Conservation (phyloP, 2,113 vertebrate species). For the Cygnus atratus region DNA sequence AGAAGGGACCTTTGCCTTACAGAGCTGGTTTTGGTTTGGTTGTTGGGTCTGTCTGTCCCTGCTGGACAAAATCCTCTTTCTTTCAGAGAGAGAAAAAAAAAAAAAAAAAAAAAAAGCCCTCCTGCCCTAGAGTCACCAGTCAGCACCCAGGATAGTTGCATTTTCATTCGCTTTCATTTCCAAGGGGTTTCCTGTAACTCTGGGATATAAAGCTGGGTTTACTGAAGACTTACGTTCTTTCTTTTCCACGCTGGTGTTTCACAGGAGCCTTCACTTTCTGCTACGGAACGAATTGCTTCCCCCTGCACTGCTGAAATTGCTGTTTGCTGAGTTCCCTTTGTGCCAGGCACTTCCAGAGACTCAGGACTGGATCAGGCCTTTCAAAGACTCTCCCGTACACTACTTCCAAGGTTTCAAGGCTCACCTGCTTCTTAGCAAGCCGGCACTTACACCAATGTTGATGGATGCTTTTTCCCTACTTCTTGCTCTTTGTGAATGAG, state of each 20-base stretch:
- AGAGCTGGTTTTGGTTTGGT: not conserved
- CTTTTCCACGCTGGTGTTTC: not conserved
- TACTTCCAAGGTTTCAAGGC: slow-evolving; percentile 27
- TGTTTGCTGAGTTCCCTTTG: slow-evolving; percentile 1
- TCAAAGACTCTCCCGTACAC: not conserved
- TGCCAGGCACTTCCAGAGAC: not conserved
- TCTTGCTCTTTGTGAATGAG: not conserved
- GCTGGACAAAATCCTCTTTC: not conserved
- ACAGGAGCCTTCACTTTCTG: not conserved
- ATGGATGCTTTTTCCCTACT: not conserved
- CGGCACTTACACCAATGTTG: not conserved
- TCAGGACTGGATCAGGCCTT: slow-evolving; percentile 3
- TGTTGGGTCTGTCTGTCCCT: not conserved
- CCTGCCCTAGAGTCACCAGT: not conserved
- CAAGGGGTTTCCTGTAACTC: not conserved
- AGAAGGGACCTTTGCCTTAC: not conserved
- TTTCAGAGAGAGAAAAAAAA: not conserved
- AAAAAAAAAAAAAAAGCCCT: not conserved
- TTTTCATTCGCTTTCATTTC: not conserved
- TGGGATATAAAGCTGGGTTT: not conserved
- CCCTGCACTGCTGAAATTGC: not conserved
- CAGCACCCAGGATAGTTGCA: not conserved
- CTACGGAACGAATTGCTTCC: not conserved
- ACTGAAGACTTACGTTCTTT: not conserved
- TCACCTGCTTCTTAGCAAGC: slow-evolving; percentile 43